Evolutionary conservation across 37 sponge, comb jelly and placozoan genomes (phyloP).

Genomic region (Theonella swinhoei): DNA sequence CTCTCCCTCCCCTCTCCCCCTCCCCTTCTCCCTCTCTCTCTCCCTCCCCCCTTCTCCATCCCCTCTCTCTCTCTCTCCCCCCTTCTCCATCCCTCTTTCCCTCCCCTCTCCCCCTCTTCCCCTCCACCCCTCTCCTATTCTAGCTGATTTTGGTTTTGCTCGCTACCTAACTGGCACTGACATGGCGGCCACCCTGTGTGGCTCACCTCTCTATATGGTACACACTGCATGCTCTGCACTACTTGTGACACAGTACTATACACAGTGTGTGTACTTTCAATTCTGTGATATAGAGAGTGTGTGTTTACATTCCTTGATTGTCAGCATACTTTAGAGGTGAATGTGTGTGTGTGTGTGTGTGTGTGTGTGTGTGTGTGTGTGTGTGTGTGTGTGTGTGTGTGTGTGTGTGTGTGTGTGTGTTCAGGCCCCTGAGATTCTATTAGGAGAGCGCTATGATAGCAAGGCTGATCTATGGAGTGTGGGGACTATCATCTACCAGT

Average conservation of each 20-base stretch:
- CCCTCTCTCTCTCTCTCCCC: too few species aligned
- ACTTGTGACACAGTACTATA: too few species aligned
- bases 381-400: not conserved
- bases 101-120: too few species aligned
- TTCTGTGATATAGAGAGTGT: not conserved
- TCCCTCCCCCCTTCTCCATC: too few species aligned
- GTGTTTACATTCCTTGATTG: not conserved
- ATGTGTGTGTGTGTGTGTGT: not conserved
- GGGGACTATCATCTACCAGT: slow-evolving; percentile 95
- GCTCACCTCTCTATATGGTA: slow-evolving; percentile 98
- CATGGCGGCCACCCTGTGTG: slow-evolving; percentile 98
- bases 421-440: slow-evolving; percentile 96
- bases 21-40: too few species aligned
- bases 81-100: too few species aligned
- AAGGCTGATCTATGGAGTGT: slow-evolving; percentile 96
- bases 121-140: too few species aligned
- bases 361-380: slow-evolving; percentile 21
- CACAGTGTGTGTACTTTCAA: too few species aligned
- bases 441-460: slow-evolving; percentile 80
- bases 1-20: too few species aligned
- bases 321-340: not conserved
- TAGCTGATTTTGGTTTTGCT: slow-evolving; percentile 98
- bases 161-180: slow-evolving; percentile 80
- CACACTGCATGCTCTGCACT: too few species aligned
- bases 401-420: not conserved